These are phyloP conservation scores for Emberiza fucata DNA, from an alignment of 2,113 vertebrate species.

Conservation along the genomic window DNA sequence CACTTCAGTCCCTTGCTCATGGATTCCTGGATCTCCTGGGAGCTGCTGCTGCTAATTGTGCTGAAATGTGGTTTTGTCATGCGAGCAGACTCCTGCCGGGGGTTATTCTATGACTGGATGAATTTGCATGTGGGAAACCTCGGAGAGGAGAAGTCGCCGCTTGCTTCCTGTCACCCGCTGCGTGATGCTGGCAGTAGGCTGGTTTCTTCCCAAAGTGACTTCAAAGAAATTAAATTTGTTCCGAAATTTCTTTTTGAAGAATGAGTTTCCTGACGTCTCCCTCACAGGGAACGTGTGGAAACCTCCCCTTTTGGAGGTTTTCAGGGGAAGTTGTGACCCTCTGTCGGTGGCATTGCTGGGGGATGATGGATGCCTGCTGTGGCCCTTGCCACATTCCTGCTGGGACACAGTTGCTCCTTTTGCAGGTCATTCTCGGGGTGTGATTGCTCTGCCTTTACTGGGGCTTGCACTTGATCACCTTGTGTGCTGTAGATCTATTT, in stretches of 20 bases:
- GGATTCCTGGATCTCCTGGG: neutral
- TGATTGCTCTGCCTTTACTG: neutral
- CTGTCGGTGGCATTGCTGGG: accelerated
- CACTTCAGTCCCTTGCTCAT: neutral
- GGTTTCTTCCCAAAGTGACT: neutral
- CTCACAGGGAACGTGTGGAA: neutral
- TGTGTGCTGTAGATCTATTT: neutral
- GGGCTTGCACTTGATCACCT: neutral
- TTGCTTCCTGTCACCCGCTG: neutral
- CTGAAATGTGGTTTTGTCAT: conserved; percentile 17
- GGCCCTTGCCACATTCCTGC: neutral
- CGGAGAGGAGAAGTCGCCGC: neutral
- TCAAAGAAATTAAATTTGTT: neutral
- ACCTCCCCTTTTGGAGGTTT: neutral
- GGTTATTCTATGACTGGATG: neutral
- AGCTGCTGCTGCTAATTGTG: conserved; percentile 7
- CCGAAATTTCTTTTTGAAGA: neutral
- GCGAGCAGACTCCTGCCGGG: neutral
- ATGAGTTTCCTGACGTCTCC: neutral
- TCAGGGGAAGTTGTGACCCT: neutral
- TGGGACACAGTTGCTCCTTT: accelerated
- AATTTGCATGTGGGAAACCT: neutral
- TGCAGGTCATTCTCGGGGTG: neutral
- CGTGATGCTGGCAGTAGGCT: neutral
- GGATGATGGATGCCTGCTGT: neutral